Percentiles rank a stretch among this genome's conserved stretches.
Evolutionary conservation across 2,888 invertebrate species (phyloP).

Genomic region (Amaurobius ferox): DNA sequence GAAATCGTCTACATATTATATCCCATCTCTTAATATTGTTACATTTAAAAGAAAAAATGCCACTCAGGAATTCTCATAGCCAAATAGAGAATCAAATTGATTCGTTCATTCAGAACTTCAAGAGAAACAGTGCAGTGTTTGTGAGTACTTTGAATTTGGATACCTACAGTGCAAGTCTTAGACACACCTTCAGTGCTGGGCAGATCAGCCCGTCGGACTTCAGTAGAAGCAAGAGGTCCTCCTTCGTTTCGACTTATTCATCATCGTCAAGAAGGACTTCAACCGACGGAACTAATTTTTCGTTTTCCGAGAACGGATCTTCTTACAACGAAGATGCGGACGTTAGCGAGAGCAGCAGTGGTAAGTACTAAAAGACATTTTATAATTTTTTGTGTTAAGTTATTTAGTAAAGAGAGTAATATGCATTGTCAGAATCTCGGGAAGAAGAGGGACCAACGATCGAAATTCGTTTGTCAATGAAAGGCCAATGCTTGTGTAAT

Average conservation of each 20-base stretch:
- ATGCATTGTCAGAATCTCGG: too few species aligned
- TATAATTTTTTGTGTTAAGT: too few species aligned
- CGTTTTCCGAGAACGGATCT: conserved; percentile 32
- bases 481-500: too few species aligned
- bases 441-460: too few species aligned
- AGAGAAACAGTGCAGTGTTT: conserved; percentile 69
- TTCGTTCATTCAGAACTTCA: conserved; percentile 69
- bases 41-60: conserved; percentile 46
- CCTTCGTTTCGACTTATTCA: conserved; percentile 45
- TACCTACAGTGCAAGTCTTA: conserved; percentile 58
- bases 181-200: conserved; percentile 60
- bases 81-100: conserved; percentile 72
- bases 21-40: too few species aligned
- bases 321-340: conserved; percentile 61
- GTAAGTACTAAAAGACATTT: neutral
- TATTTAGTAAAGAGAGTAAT: too few species aligned
- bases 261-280: conserved; percentile 58
- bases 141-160: conserved; percentile 66
- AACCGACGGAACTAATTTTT: conserved; percentile 47
- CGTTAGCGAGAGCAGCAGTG: conserved; percentile 52
- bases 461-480: too few species aligned
- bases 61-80: conserved; percentile 64
- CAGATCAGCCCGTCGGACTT: conserved; percentile 53
- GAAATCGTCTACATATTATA: too few species aligned
- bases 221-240: conserved; percentile 37